Base-by-base conservation (phyloP, 2,113 vertebrate genomes). In the Poeciliopsis retropinna region DNA sequence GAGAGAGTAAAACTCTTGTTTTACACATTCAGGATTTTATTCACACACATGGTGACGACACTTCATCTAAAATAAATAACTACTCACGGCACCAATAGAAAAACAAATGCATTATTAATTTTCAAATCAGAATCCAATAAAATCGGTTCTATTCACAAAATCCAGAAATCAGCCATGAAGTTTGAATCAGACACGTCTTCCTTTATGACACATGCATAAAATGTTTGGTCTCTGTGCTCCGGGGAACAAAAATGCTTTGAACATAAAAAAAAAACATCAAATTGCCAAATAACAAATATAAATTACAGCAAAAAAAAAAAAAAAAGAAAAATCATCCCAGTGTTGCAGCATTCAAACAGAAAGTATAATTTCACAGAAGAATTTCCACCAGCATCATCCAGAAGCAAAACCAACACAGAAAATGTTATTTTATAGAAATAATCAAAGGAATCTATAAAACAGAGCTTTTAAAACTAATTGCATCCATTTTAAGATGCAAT, bases 331-430 rank as follows among this genome's bases (percentile, higher is more conserved):
- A 1, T 15, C 1, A 47, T 47, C 44, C 44, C 17, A 17, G 51
- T n/a, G 9, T 5, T 25, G 22, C 17, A n/a, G 11, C 10, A 57
- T 71, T 76, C 27, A 25, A 57, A 37, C 4, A 1, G 6, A 22
- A 28, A 12, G 10, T 57, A 29, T 44, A n/a, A 57, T 83, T 78
- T 78, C 64, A 73, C 64, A 47, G 64, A 72, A 39, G n/a, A 37
- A 78, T 75, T 57, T 61, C 57, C 60, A 73, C 13, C 76, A 70
- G 44, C 27, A 39, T 47, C 73, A 73, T 41, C 60, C 80, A 80
- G 61, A 28, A 57, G 47, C 72, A 65, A 6, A 34, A 31, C 32
- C 22, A 57, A 19, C n/a, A 72, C 19, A 27, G 9, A 79, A 71
- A 37, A 11, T 11, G 25, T 28, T 41, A 47, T 8, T 60, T 31